phyloP scores from a whole-genome alignment of 2,888 invertebrate species.

The Cosmorhoe ocellata region DNA sequence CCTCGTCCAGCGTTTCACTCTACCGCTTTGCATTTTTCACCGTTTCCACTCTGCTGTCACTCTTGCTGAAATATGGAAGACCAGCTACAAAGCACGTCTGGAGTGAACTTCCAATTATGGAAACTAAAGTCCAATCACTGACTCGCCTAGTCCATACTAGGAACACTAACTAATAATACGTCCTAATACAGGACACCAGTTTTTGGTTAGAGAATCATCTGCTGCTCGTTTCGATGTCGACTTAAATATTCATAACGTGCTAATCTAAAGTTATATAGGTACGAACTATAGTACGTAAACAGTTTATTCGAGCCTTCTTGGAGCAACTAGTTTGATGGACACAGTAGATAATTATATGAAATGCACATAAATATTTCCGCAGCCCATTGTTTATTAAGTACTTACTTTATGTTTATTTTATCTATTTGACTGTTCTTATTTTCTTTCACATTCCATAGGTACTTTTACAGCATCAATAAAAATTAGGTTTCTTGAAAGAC shows the following conservation, averaged over 20 bases:
- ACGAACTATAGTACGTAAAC: conserved; percentile 52
- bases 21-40: conserved; percentile 98
- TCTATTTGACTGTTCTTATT: conserved; percentile 45
- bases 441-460: conserved; percentile 74
- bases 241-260: conserved; percentile 57
- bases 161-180: conserved; percentile 64
- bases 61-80: conserved; percentile 98
- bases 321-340: conserved; percentile 37
- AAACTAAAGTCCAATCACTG: conserved; percentile 49
- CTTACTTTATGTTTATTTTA: conserved; percentile 56
- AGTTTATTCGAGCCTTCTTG: conserved; percentile 53
- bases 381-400: conserved; percentile 45
- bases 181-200: conserved; percentile 76
- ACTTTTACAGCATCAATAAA: conserved; percentile 63
- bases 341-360: conserved; percentile 38
- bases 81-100: conserved; percentile 94
- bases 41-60: conserved; percentile 97
- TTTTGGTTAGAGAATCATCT: conserved; percentile 67
- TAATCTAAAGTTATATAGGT: conserved; percentile 60
- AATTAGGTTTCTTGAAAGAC: conserved; percentile 76
- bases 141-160: conserved; percentile 45
- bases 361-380: conserved; percentile 44
- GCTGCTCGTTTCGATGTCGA: conserved; percentile 66
- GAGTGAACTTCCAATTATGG: conserved; percentile 83
- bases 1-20: conserved; percentile 94